These are phyloP conservation scores for Bombus ignitus DNA, from an alignment of 1,140 invertebrate genomes.

Conservation along the genomic window DNA sequence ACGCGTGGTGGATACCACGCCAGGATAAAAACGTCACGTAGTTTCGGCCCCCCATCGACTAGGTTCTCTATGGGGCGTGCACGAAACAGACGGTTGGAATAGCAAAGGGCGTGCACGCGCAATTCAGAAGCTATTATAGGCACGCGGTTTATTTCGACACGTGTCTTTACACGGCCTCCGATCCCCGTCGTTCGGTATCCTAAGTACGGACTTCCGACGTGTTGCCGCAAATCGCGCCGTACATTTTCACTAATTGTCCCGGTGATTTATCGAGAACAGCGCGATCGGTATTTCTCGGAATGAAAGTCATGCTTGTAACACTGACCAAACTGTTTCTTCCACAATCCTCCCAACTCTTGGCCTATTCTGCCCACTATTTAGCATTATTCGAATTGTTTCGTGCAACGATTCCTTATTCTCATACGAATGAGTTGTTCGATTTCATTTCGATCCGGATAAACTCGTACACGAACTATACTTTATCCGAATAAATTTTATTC, in stretches of 20 bases:
- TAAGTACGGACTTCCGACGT: conserved; percentile 49
- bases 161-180: conserved; percentile 73
- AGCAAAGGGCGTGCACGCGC: conserved; percentile 61
- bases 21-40: conserved; percentile 67
- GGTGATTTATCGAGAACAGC: conserved; percentile 18
- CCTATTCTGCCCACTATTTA: too few relatives aligned
- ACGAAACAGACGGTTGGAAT: conserved; percentile 53
- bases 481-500: too few relatives aligned
- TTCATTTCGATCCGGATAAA: too few relatives aligned
- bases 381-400: too few relatives aligned
- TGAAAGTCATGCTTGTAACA: background rate
- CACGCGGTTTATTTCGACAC: conserved; percentile 75
- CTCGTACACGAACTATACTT: too few relatives aligned
- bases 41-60: conserved; percentile 38
- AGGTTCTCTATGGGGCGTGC: conserved; percentile 54
- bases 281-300: background rate
- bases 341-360: background rate
- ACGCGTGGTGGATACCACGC: conserved; percentile 62
- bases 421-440: too few relatives aligned
- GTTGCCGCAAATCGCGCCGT: conserved; percentile 21
- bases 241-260: conserved; percentile 22
- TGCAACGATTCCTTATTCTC: too few relatives aligned
- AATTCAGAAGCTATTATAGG: conserved; percentile 74
- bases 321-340: background rate
- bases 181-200: conserved; percentile 75